These are phyloP conservation scores for Zonitis immaculata DNA, from an alignment of 2,888 invertebrate genomes.

Conservation along the genomic window DNA sequence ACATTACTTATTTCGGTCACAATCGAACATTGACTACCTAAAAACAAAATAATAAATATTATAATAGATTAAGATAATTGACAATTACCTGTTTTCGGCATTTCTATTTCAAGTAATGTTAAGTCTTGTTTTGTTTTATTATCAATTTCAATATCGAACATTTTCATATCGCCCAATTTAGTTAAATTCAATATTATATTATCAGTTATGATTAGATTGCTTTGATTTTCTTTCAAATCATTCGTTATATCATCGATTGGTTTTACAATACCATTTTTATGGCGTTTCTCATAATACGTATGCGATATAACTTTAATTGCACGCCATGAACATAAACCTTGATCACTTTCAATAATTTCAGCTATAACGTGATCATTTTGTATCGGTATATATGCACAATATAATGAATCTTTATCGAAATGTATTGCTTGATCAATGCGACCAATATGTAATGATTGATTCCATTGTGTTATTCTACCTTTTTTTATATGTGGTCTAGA, in stretches of 20 bases:
- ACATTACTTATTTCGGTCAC: conserved; percentile 44
- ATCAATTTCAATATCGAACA: conserved; percentile 50
- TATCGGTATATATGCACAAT: conserved; percentile 53
- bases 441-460: conserved; percentile 48
- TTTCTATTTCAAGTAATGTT: conserved; percentile 51
- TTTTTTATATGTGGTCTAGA: conserved; percentile 54
- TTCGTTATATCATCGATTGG: conserved; percentile 2
- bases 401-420: conserved; percentile 56
- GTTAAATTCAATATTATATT: conserved; percentile 45
- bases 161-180: conserved; percentile 46
- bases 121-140: conserved; percentile 48
- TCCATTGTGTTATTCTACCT: conserved; percentile 51
- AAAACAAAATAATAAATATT: no score
- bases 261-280: neutral
- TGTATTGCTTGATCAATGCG: conserved; percentile 57
- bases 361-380: conserved; percentile 60
- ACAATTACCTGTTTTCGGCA: conserved; percentile 41
- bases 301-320: conserved; percentile 52
- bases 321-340: conserved; percentile 56
- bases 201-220: conserved; percentile 54
- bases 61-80: no score
- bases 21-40: conserved; percentile 33
- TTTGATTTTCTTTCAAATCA: conserved; percentile 38
- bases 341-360: conserved; percentile 70
- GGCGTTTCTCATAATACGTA: conserved; percentile 9